These are phyloP conservation scores for Mylabris sibirica DNA, from an alignment of 2,888 invertebrate genomes.

Conservation along the genomic window DNA sequence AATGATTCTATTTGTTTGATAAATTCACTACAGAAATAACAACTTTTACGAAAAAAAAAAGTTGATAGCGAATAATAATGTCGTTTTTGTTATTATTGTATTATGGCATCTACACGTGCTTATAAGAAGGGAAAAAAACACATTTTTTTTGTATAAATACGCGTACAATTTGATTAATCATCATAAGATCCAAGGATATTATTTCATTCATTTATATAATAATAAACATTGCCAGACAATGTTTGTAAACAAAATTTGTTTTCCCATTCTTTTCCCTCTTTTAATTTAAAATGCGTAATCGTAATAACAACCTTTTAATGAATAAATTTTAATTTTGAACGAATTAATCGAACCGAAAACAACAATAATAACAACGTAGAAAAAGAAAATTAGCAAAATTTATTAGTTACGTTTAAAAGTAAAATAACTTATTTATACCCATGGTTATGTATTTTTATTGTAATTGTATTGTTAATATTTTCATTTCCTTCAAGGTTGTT, in stretches of 20 bases:
- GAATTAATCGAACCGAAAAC: not conserved
- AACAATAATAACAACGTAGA: not conserved
- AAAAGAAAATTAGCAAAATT: not conserved
- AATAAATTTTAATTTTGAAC: not conserved
- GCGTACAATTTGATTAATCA: not conserved
- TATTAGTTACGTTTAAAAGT: not conserved
- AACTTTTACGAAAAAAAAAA: not conserved
- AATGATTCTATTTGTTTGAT: not conserved
- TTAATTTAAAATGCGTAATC: not conserved
- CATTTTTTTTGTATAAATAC: constrained; percentile 1
- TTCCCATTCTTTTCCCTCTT: not conserved
- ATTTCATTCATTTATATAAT: constrained; percentile 2
- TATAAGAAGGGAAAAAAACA: too few species aligned
- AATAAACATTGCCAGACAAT: not conserved
- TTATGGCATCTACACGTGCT: not conserved
- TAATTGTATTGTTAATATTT: not conserved
- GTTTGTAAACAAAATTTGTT: not conserved
- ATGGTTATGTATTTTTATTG: not conserved
- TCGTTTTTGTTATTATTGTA: not conserved
- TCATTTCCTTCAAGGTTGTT: not conserved
- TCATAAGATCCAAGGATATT: constrained; percentile 2
- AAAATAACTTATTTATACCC: not conserved
- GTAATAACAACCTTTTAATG: not conserved
- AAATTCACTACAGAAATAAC: not conserved
- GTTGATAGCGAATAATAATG: not conserved